Evolutionary conservation across 2,797 vertebrate species (phyloP), one percentile per base, ranked within the genome.

Genomic region (Acipenser transmontanus): DNA sequence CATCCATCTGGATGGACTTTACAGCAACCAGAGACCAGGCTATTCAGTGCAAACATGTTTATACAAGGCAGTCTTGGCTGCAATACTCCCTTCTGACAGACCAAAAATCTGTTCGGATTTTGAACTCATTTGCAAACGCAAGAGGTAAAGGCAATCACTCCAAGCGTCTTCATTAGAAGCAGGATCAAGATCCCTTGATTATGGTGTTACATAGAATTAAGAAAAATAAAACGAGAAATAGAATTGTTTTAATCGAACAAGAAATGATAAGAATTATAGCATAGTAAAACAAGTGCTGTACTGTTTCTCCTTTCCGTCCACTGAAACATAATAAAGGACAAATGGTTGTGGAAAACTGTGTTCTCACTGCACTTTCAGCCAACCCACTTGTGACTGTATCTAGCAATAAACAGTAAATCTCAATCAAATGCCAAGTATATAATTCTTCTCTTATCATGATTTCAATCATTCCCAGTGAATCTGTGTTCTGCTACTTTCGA

Each of bases 11-110:
- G 89, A 91, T 91, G 90, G 87, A 83, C 87, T 91, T 90, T 89
- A 93, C 87, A 93, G 91, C 91, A 93, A 92, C 90, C 89, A 91
- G 91, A 92, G 87, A 91, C 87, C 90, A 91, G 91, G 87, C 88
- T 85, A 89, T 91, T 93, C 92, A 94, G 93, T 94, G 93, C 93
- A 94, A 94, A 94, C 90, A 87, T 90, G 90, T 91, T 90, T 89
- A 88, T 90, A 90, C 90, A 92, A 93, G 91, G 92, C 91, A 92
- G 89, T 91, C 90, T 91, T 89, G 88, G 88, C 90, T 92, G 90
- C 88, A 88, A 87, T 89, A 88, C 87, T 89, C 87, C 86, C 87
- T 87, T 87, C 87, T 88, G 86, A 87, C 88, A 90, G 87, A 89
- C 84, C 85, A 84, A 76, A 89, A 83, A 88, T 84, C 86, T 88